Evolutionary conservation across 1,140 invertebrate genomes (phyloP).

Genomic region (Caenorhabditis remanei): DNA sequence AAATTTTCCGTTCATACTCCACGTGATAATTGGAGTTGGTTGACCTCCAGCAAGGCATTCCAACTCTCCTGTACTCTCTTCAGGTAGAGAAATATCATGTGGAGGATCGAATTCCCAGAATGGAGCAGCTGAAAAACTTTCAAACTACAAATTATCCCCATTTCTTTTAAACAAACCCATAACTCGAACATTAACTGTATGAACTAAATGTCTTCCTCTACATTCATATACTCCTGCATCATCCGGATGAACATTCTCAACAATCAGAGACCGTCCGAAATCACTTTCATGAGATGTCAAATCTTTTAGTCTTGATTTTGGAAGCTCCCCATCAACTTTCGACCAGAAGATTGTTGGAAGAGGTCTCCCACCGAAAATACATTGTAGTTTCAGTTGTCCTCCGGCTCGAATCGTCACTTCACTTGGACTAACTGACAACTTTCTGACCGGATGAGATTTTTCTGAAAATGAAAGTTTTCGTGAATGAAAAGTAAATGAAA

Average conservation of each 20-base stretch:
- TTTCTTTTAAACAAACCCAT: conserved; percentile 32
- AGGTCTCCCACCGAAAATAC: conserved; percentile 73
- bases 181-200: conserved; percentile 68
- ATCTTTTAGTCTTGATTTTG: conserved; percentile 67
- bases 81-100: conserved; percentile 88
- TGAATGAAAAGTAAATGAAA: not conserved
- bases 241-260: conserved; percentile 71
- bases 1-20: conserved; percentile 92
- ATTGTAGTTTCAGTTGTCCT: conserved; percentile 69
- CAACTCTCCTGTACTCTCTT: conserved; percentile 90
- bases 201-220: conserved; percentile 57
- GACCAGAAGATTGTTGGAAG: conserved; percentile 67
- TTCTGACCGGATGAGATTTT: conserved; percentile 2
- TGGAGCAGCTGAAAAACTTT: conserved; percentile 83
- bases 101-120: conserved; percentile 91
- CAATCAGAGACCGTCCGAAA: conserved; percentile 68
- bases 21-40: conserved; percentile 90
- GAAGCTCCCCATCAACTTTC: conserved; percentile 68
- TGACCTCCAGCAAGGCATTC: conserved; percentile 88
- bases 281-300: conserved; percentile 63
- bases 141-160: not conserved
- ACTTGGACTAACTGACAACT: conserved; percentile 32
- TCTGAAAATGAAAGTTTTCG: not conserved
- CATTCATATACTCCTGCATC: conserved; percentile 71
- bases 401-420: conserved; percentile 69